Base-by-base conservation (phyloP, 2,888 invertebrate species). In the Notodonta ziczac region DNA sequence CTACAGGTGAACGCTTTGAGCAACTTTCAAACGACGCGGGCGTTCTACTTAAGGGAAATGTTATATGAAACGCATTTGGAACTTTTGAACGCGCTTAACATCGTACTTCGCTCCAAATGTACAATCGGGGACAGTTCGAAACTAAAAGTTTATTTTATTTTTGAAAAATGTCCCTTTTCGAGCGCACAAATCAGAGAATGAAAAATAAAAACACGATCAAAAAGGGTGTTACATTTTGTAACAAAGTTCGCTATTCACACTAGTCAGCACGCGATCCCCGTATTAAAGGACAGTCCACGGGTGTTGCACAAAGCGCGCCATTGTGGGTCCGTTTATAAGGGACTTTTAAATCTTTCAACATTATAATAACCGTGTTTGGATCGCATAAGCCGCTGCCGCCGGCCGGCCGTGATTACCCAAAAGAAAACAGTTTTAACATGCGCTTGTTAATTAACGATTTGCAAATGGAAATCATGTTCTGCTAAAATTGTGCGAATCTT, bases 211-310 rank as follows among this genome's bases (percentile, higher is more conserved):
- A 7, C 35, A 42, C 42, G 64, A 53, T 69, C 65, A 74, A 80
- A 68, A 56, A 62, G 54, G 59, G 62, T 70, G 74, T 74, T 66
- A 73, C 73, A 67, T 65, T 69, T 57, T 61, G 67, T 70, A 70
- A 68, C 70, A 61, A 73, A 78, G 73, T 77, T 72, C 65, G 72
- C 72, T 76, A 75, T 80, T 80, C 78, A 73, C 80, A 74, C 76
- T 64, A 57, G 58, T 61, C 60, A 56, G 73, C 85, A 84, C 85
- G 86, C 86, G 74, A 85, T 74, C 62, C 62, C 56, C 61, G 67
- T 76, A 78, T 84, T 80, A 82, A 76, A 78, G 77, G 66, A 70
- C 71, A 69, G 59, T 52, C 57, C 61, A 66, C 51, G 63, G 63
- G 54, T 54, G 60, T 51, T 57, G 50, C 57, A 57, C 66, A 57